Conservation (phyloP, 2,797 vertebrate species). For the Takifugu ocellatus region DNA sequence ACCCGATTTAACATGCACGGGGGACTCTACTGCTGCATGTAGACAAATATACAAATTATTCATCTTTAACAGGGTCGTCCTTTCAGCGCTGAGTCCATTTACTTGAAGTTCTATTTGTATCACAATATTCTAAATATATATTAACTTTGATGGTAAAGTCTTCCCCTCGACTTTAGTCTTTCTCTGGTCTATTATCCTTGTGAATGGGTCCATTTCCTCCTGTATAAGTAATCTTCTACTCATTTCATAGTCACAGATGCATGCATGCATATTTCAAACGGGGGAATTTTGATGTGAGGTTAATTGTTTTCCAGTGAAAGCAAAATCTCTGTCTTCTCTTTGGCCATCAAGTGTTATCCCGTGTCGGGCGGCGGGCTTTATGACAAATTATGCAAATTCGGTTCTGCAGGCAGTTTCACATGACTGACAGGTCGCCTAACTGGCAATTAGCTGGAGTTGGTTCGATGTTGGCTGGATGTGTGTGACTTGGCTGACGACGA, state of each 20-base stretch:
- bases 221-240: no score
- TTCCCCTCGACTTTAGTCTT: no score
- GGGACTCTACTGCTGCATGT: not conserved
- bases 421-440: conserved; percentile 62
- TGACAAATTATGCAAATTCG: conserved; percentile 61
- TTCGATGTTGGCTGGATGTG: conserved; percentile 49
- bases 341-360: conserved; percentile 20
- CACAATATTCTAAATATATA: conserved; percentile 25
- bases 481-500: conserved; percentile 53
- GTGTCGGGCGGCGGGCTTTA: conserved; percentile 24
- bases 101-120: conserved; percentile 57
- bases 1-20: conserved; percentile 11
- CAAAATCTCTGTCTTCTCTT: conserved; percentile 10
- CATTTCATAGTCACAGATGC: not conserved
- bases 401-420: conserved; percentile 37
- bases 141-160: no score
- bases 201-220: no score
- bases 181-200: no score
- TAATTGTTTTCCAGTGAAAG: conserved; percentile 44
- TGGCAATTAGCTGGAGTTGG: conserved; percentile 58
- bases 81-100: conserved; percentile 48
- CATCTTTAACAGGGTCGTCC: conserved; percentile 52
- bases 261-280: conserved; percentile 27
- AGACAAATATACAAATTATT: conserved; percentile 35
- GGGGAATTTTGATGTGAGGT: conserved; percentile 19